phyloP scores from a whole-genome alignment of 2,113 vertebrate species.

The human (Homo sapiens) region GRCh38 chr12:81110001-81110500 shows the following conservation, averaged over 20 bases:
- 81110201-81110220: not conserved
- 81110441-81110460: not conserved
- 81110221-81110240: not conserved
- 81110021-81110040: not conserved
- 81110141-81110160: not conserved
- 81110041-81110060: rapidly evolving
- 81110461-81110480: not conserved
- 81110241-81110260: not conserved
- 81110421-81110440: not conserved
- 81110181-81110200: not conserved
- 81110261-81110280: not conserved
- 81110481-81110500: not conserved
- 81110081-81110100: not conserved
- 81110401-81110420: not conserved
- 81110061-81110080: not conserved
- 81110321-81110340: not conserved
- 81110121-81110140: not conserved
- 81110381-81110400: not conserved
- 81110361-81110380: not conserved
- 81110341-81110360: not conserved
- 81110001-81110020: not conserved
- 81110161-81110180: not conserved
- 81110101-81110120: not conserved
- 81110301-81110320: not conserved
- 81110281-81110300: not conserved